Percentiles rank a stretch among this genome's conserved stretches.
Conservation (phyloP, 2,888 invertebrate genomes). For the Stenolophus ochropezus region DNA sequence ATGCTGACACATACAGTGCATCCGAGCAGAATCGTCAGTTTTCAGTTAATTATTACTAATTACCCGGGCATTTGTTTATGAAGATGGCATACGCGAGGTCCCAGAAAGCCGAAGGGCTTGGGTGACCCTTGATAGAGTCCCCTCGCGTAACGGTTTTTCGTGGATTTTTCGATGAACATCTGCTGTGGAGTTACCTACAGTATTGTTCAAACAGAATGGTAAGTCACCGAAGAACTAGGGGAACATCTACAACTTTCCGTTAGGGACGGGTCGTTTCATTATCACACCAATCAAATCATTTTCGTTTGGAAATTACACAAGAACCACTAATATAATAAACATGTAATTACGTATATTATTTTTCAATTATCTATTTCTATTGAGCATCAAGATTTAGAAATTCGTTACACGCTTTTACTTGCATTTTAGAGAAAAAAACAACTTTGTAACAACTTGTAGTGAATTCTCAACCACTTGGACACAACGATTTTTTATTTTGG, state of each 20-base stretch:
- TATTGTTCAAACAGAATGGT: constrained; percentile 48
- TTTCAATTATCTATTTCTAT: no score
- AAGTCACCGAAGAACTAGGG: constrained; percentile 21
- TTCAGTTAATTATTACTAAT: constrained; percentile 6
- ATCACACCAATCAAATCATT: not conserved
- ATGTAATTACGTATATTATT: no score
- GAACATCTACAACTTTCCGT: not conserved
- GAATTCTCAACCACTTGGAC: no score
- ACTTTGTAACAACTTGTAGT: no score
- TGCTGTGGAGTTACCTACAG: constrained; percentile 46
- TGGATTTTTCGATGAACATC: constrained; percentile 54
- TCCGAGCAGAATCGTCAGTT: not conserved
- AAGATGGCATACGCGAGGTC: constrained; percentile 1
- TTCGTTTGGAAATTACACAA: no score
- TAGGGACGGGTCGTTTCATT: not conserved
- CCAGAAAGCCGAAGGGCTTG: no score
- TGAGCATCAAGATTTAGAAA: no score
- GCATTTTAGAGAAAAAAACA: no score
- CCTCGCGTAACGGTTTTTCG: constrained; percentile 51
- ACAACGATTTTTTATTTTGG: no score
- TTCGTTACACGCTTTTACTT: no score
- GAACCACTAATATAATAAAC: no score
- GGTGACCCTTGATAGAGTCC: constrained; percentile 33
- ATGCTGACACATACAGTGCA: not conserved
- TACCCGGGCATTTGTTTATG: constrained; percentile 16